phyloP scores from a whole-genome alignment of 2,888 invertebrate species.

The Sphaerophoria taeniata region DNA sequence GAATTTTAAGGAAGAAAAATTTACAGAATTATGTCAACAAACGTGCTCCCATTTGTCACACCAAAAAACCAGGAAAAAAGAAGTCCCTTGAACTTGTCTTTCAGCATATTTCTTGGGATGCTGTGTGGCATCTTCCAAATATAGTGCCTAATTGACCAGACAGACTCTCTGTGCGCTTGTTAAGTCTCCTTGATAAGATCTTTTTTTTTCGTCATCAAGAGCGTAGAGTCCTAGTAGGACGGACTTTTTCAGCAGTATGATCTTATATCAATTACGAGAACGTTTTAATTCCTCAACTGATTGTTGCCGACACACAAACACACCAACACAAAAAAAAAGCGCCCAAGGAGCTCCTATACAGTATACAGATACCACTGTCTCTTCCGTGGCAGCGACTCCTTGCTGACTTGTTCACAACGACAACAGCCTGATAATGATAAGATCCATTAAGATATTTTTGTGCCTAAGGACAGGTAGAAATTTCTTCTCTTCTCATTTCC shows the following conservation, averaged over 20 bases:
- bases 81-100: slow-evolving; percentile 39
- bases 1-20: slow-evolving; percentile 36
- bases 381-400: no score
- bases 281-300: slow-evolving; percentile 46
- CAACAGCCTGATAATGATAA: neutral
- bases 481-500: neutral
- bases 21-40: slow-evolving; percentile 42
- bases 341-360: no score
- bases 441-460: slow-evolving; percentile 24
- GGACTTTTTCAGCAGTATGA: slow-evolving; percentile 14
- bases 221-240: slow-evolving; percentile 9
- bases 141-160: slow-evolving; percentile 50
- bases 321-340: neutral
- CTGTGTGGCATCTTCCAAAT: slow-evolving; percentile 1
- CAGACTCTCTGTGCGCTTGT: slow-evolving; percentile 22
- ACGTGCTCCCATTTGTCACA: slow-evolving; percentile 41
- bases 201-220: neutral
- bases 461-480: slow-evolving; percentile 1
- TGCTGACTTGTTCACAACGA: no score
- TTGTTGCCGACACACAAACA: slow-evolving; percentile 13
- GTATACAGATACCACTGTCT: no score
- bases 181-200: slow-evolving; percentile 42
- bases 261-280: slow-evolving; percentile 46
- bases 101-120: slow-evolving; percentile 11
- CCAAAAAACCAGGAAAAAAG: neutral